Conservation (phyloP, 2,797 vertebrate genomes). For the Scolopax bukidnonensis region DNA sequence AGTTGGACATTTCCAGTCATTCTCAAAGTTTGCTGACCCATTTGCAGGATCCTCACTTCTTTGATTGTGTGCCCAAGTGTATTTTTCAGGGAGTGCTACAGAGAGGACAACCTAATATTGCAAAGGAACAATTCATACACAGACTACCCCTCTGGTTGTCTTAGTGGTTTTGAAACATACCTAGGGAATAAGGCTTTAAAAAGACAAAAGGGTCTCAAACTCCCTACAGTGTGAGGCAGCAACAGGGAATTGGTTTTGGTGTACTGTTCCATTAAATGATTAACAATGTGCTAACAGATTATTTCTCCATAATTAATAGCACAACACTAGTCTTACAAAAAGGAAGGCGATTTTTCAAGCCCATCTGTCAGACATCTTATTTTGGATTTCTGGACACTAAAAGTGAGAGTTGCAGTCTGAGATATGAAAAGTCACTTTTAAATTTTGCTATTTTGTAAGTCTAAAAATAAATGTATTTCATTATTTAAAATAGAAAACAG, state of each 20-base stretch:
- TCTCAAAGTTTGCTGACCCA: not conserved
- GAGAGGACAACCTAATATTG: not conserved
- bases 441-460: not conserved
- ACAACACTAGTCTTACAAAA: not conserved
- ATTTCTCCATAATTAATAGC: not conserved
- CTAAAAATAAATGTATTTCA: not conserved
- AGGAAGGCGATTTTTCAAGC: not conserved
- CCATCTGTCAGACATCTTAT: not conserved
- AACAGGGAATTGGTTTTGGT: not conserved
- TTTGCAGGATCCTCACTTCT: not conserved
- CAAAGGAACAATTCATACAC: not conserved
- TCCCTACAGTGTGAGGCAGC: not conserved
- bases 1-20: not conserved
- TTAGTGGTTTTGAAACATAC: not conserved
- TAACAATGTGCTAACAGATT: not conserved
- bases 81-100: not conserved
- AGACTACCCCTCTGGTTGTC: not conserved
- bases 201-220: not conserved
- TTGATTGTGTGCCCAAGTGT: not conserved
- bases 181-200: not conserved
- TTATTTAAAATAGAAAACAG: not conserved
- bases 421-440: not conserved
- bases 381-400: not conserved
- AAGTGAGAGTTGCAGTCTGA: not conserved
- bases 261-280: not conserved